Evolutionary conservation across 2,888 invertebrate genomes (phyloP).

Genomic region (Xestia xanthographa): DNA sequence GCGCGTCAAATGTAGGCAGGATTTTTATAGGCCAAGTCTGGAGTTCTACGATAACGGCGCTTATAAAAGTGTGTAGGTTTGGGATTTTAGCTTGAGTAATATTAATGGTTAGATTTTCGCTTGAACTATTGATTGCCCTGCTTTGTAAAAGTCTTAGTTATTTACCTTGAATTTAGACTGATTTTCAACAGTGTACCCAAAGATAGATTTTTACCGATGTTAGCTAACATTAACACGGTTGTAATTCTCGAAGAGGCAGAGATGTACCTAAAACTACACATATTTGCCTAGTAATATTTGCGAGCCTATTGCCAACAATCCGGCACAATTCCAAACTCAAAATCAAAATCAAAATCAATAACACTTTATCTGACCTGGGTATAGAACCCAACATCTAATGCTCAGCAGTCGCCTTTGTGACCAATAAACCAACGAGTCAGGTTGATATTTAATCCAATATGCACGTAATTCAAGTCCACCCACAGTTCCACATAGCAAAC

Average conservation of each 20-base stretch:
- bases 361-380: no score
- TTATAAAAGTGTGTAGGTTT: conserved; percentile 17
- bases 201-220: not conserved
- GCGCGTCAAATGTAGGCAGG: conserved; percentile 11
- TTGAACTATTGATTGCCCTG: conserved; percentile 9
- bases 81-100: not conserved
- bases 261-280: not conserved
- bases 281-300: not conserved
- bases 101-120: conserved; percentile 18
- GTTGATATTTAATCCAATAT: no score
- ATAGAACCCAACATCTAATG: no score
- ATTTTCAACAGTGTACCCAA: not conserved
- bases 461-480: no score
- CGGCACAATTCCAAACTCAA: not conserved
- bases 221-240: not conserved
- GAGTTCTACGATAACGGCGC: conserved; percentile 11
- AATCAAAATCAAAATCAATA: no score
- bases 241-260: not conserved
- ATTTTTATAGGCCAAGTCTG: conserved; percentile 37
- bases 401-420: no score
- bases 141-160: not conserved
- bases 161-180: not conserved
- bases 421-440: not conserved
- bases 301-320: not conserved
- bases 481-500: not conserved